Percentiles rank a stretch among this genome's conserved stretches.
These are phyloP conservation scores for Sinotaia quadrata DNA, from an alignment of 2,888 invertebrate species.

Conservation along the genomic window DNA sequence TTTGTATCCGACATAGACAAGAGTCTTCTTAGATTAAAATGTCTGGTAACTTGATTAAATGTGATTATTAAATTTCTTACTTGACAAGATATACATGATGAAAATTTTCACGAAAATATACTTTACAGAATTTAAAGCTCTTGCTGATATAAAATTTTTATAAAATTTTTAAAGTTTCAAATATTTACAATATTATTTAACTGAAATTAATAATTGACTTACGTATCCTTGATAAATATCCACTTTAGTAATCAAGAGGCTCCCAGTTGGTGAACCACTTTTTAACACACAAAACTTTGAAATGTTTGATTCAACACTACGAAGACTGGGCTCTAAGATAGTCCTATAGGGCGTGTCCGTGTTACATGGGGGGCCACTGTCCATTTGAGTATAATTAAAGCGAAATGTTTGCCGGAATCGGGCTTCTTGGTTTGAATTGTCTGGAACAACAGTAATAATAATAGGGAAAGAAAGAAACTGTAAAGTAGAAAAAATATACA, in stretches of 20 bases:
- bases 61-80: too few relatives aligned
- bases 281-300: not conserved
- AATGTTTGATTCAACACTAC: not conserved
- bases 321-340: not conserved
- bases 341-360: not conserved
- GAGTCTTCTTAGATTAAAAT: too few relatives aligned
- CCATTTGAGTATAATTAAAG: slow-evolving; percentile 14
- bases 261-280: not conserved
- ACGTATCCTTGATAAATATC: not conserved
- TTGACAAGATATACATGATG: too few relatives aligned
- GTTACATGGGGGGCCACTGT: not conserved
- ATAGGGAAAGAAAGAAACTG: not conserved
- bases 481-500: too few relatives aligned
- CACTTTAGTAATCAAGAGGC: not conserved
- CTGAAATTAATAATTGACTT: too few relatives aligned
- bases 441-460: not conserved
- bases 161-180: too few relatives aligned
- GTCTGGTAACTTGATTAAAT: too few relatives aligned
- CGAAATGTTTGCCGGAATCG: slow-evolving; percentile 23
- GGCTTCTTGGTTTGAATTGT: slow-evolving; percentile 14
- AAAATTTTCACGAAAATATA: too few relatives aligned
- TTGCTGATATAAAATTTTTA: too few relatives aligned
- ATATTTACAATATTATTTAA: too few relatives aligned
- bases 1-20: too few relatives aligned
- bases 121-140: too few relatives aligned